A percentile compares a stretch with the other conserved stretches of the same genome.
Conservation (phyloP, 2,888 invertebrate genomes). For the Parnassius smintheus region DNA sequence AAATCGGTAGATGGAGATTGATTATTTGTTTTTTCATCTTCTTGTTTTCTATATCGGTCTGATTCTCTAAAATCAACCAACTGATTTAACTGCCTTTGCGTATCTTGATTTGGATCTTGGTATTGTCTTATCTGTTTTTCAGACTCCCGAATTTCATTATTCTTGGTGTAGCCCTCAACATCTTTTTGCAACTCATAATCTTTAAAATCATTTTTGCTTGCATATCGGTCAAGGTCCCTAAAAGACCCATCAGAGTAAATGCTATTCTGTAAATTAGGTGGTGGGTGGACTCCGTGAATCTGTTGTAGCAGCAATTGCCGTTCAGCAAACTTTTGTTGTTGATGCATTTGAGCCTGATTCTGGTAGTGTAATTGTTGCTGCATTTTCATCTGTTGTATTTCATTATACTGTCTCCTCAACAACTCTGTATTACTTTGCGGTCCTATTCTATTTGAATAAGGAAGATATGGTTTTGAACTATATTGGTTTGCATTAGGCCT, state of each 20-base stretch:
- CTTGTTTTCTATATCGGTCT: slow-evolving; percentile 58
- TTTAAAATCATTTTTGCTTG: slow-evolving; percentile 71
- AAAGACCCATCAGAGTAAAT: slow-evolving; percentile 74
- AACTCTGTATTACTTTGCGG: slow-evolving; percentile 82
- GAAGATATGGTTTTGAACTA: slow-evolving; percentile 74
- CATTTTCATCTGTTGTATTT: slow-evolving; percentile 83
- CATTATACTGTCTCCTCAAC: slow-evolving; percentile 82
- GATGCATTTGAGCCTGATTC: slow-evolving; percentile 83
- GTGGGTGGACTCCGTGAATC: slow-evolving; percentile 78
- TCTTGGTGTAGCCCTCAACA: slow-evolving; percentile 62
- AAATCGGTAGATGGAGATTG: slow-evolving; percentile 63
- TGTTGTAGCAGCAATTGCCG: slow-evolving; percentile 83
- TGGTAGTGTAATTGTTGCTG: slow-evolving; percentile 84
- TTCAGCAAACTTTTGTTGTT: slow-evolving; percentile 84
- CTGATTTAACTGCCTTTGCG: slow-evolving; percentile 67
- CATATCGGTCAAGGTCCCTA: slow-evolving; percentile 71
- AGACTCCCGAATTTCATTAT: slow-evolving; percentile 64
- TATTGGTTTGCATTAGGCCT: slow-evolving; percentile 72
- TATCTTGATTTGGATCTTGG: slow-evolving; percentile 63
- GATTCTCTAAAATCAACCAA: slow-evolving; percentile 58
- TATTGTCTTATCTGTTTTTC: slow-evolving; percentile 65
- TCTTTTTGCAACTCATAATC: slow-evolving; percentile 70
- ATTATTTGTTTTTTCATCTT: slow-evolving; percentile 57
- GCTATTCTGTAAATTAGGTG: slow-evolving; percentile 74
- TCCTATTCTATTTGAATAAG: slow-evolving; percentile 75